These are phyloP conservation scores for Sphaeridia pumilis DNA, from an alignment of 2,888 invertebrate genomes.

Conservation along the genomic window DNA sequence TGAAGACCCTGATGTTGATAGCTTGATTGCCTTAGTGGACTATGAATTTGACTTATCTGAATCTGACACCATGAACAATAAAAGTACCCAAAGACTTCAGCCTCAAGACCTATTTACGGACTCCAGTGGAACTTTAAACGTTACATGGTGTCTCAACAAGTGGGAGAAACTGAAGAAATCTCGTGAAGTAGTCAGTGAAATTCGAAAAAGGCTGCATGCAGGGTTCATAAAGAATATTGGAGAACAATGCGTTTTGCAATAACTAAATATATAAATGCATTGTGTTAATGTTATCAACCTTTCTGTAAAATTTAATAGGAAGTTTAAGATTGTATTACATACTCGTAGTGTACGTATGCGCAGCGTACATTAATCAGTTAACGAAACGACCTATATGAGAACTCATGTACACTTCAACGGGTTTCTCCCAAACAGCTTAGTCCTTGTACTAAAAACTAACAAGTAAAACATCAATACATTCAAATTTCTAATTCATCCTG, in stretches of 20 bases:
- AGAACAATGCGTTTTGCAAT: slow-evolving; percentile 3
- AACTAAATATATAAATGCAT: too few species aligned
- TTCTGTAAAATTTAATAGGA: too few species aligned
- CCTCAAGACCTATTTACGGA: slow-evolving; percentile 1
- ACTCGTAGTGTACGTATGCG: too few species aligned
- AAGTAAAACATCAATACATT: too few species aligned
- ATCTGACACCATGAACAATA: not conserved
- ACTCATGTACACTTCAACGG: too few species aligned
- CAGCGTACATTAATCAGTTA: too few species aligned
- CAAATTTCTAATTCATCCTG: too few species aligned
- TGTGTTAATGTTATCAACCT: too few species aligned
- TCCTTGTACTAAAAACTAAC: too few species aligned
- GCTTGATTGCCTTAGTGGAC: slow-evolving; percentile 22
- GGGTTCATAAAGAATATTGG: slow-evolving; percentile 27
- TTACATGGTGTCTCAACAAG: slow-evolving; percentile 25
- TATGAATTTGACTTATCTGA: slow-evolving; percentile 22
- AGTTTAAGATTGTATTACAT: too few species aligned
- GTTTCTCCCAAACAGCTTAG: too few species aligned
- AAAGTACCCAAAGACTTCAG: not conserved
- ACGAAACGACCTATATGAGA: too few species aligned
- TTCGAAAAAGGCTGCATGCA: slow-evolving; percentile 22
- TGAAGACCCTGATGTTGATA: slow-evolving; percentile 30
- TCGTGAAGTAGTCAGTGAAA: slow-evolving; percentile 18
- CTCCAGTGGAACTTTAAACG: slow-evolving; percentile 14
- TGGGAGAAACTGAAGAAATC: slow-evolving; percentile 22